Base-by-base conservation (phyloP, 1,140 invertebrate genomes). In the Eurytemora carolleeae region DNA sequence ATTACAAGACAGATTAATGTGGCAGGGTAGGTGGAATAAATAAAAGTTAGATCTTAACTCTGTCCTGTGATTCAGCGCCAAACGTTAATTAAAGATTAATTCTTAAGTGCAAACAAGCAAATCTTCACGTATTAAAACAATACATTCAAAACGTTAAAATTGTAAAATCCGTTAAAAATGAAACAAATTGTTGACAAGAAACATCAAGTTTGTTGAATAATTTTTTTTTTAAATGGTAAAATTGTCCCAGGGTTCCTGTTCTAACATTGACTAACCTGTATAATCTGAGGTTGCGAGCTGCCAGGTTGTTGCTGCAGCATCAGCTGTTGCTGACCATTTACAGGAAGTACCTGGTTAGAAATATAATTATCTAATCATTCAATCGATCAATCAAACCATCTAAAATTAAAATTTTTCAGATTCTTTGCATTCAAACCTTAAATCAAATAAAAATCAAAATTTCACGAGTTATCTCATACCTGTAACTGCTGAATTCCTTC, bases 401-500 rank as follows among this genome's bases (percentile, higher is more conserved):
- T 66, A 64, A 22, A 68, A 65, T 56, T 64, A 62, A 23, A 65
- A 56, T 21, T 67, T 61, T 57, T 59, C 55, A 53, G 55, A 59
- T 22, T 19, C 44, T 3, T 55, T 52, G 58, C 64, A 53, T 16
- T 26, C 23, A 67, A 25, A 53, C 17, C 15, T 56, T 61, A 25
- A 1, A 58, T 24, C 19, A 59, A 54, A 17, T 15, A 18, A 18
- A 22, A 7, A 44, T 44, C 31, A 12, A 44, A n/a, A 1, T 77
- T 76, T 1, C 81, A 74, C 3, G 80, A 79, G 19, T 82, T 71
- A 0, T 82, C 79, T 71, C 82, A 80, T 56, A 82, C 78, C 64
- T 80, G 79, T 64, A 78, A 74, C 15, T 75, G 61, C 22, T 72
- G 74, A 61, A 76, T 75, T 16, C 62, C 61, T n/a, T 69, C 75